These are phyloP conservation scores for Drosophila maculinotata DNA, from an alignment of 2,888 invertebrate species.

Conservation along the genomic window DNA sequence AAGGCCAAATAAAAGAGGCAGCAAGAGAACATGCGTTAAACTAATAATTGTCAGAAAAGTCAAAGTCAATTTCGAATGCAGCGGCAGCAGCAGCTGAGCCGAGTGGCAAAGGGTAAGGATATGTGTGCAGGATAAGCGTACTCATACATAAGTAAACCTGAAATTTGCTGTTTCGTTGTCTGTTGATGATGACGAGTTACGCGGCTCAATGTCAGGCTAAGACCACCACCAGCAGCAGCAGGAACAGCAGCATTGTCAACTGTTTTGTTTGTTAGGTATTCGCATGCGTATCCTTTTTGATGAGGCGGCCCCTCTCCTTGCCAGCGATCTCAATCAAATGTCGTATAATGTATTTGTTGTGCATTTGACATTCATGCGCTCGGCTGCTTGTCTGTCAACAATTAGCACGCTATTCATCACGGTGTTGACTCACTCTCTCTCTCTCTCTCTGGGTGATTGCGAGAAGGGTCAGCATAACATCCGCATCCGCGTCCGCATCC, in stretches of 20 bases:
- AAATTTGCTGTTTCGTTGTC: slow-evolving; percentile 32
- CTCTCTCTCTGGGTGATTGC: slow-evolving; percentile 23
- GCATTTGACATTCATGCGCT: slow-evolving; percentile 75
- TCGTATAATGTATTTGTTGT: slow-evolving; percentile 63
- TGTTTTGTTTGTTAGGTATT: slow-evolving; percentile 40
- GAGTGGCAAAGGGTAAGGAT: slow-evolving; percentile 47
- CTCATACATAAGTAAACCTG: slow-evolving; percentile 44
- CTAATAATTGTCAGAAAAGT: slow-evolving; percentile 84
- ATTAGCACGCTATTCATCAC: slow-evolving; percentile 85
- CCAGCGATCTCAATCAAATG: slow-evolving; percentile 73
- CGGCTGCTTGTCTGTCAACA: slow-evolving; percentile 82
- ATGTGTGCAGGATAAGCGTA: slow-evolving; percentile 21
- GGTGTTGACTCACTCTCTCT: slow-evolving; percentile 44
- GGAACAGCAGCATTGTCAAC: slow-evolving; percentile 43
- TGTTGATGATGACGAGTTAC: slow-evolving; percentile 69
- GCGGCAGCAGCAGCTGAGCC: slow-evolving; percentile 29
- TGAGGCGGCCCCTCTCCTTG: slow-evolving; percentile 20
- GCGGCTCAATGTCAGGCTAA: slow-evolving; percentile 71
- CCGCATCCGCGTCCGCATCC: slow-evolving; percentile 17
- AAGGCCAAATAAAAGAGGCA: slow-evolving; percentile 62
- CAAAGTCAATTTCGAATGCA: slow-evolving; percentile 72
- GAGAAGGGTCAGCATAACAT: slow-evolving; percentile 48
- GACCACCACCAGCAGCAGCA: slow-evolving; percentile 14
- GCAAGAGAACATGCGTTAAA: slow-evolving; percentile 74
- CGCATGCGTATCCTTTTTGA: slow-evolving; percentile 43